Evolutionary conservation across 2,797 vertebrate species (phyloP).

Genomic region (Acanthurus lineatus): DNA sequence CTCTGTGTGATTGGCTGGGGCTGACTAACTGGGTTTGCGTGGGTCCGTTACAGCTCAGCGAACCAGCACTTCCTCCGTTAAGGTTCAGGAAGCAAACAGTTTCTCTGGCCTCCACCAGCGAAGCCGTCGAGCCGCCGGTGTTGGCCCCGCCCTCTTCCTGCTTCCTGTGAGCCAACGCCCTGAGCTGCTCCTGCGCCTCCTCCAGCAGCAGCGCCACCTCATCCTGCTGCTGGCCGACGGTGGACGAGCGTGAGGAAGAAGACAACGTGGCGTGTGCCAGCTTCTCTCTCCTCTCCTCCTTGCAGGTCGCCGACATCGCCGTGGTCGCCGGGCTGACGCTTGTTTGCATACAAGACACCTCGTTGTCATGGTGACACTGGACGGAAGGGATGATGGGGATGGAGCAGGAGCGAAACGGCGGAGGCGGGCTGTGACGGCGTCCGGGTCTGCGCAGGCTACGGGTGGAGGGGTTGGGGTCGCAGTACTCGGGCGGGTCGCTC

Average conservation of each 20-base stretch:
- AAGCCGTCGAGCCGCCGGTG: background rate
- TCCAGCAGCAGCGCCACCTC: constrained; percentile 77
- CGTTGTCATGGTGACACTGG: constrained; percentile 78
- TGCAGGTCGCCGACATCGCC: constrained; percentile 42
- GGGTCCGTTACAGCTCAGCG: constrained; percentile 73
- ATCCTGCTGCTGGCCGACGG: constrained; percentile 60
- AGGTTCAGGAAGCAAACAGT: constrained; percentile 85
- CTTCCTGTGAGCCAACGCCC: constrained; percentile 77
- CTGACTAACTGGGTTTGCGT: constrained; percentile 84
- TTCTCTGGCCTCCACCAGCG: constrained; percentile 74
- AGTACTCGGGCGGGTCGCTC: constrained; percentile 6
- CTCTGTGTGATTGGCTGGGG: constrained; percentile 81
- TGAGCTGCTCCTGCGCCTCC: constrained; percentile 82
- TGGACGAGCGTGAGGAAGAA: constrained; percentile 43
- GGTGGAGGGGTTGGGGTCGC: constrained; percentile 10
- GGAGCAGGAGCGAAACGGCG: constrained; percentile 78
- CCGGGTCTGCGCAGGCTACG: constrained; percentile 56
- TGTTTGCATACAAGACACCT: constrained; percentile 86
- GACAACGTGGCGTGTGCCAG: background rate
- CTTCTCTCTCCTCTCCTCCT: constrained; percentile 35
- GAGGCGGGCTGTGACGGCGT: constrained; percentile 43
- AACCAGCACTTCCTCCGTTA: constrained; percentile 61
- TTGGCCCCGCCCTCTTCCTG: constrained; percentile 66
- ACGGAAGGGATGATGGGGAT: constrained; percentile 87
- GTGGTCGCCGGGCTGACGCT: constrained; percentile 29